phyloP scores from a whole-genome alignment of 2,113 vertebrate genomes.

The Oostethus manadensis region DNA sequence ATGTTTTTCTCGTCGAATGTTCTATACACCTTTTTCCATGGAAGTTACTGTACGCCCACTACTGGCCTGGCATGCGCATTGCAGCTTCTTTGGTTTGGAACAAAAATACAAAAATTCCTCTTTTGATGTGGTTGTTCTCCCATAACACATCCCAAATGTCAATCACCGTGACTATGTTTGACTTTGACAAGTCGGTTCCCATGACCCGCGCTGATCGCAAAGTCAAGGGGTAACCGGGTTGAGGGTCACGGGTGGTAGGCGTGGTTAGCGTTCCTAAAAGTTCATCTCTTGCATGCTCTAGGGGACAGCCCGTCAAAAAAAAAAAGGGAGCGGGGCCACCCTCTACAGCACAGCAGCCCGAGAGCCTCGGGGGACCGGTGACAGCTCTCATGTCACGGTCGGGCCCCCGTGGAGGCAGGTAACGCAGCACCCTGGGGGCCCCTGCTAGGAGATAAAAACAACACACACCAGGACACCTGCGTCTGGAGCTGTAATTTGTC shows the following conservation, averaged over 20 bases:
- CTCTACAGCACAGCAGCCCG: slow-evolving; percentile 48
- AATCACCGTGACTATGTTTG: background rate
- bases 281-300: slow-evolving; percentile 33
- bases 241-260: slow-evolving; percentile 42
- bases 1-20: too few species aligned
- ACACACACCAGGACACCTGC: slow-evolving; percentile 61
- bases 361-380: slow-evolving; percentile 48
- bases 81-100: too few species aligned
- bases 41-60: too few species aligned
- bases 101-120: too few species aligned
- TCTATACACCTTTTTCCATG: too few species aligned
- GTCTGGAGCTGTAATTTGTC: slow-evolving; percentile 74
- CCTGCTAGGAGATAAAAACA: slow-evolving; percentile 45
- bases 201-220: slow-evolving; percentile 36
- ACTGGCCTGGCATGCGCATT: too few species aligned
- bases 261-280: slow-evolving; percentile 31
- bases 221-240: slow-evolving; percentile 52
- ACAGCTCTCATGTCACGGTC: slow-evolving; percentile 62
- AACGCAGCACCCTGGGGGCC: slow-evolving; percentile 52
- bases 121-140: too few species aligned
- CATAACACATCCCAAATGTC: too few species aligned
- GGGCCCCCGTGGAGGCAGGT: slow-evolving; percentile 52
- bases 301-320: slow-evolving; percentile 55
- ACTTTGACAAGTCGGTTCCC: slow-evolving; percentile 40
- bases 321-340: slow-evolving; percentile 48